Percentiles rank a stretch among this genome's conserved stretches.
Conservation (phyloP, 2,113 vertebrate genomes). For the Lepus timidus region DNA sequence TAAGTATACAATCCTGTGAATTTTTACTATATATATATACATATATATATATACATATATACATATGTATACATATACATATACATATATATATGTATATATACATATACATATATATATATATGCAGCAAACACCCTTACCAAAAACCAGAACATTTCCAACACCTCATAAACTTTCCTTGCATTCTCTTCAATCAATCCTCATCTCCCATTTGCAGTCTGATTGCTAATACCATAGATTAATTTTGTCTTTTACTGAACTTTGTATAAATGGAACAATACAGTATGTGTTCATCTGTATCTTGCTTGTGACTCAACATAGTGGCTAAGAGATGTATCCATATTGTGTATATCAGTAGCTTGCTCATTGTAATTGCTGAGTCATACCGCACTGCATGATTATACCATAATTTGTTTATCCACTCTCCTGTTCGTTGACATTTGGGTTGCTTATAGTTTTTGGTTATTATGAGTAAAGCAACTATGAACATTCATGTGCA, state of each 20-base stretch:
- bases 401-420: constrained; percentile 62
- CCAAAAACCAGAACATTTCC: constrained; percentile 8
- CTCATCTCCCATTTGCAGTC: not conserved
- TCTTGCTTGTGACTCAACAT: constrained; percentile 56
- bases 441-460: constrained; percentile 71
- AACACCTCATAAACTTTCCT: not conserved
- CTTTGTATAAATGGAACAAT: constrained; percentile 37
- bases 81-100: not conserved
- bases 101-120: not conserved
- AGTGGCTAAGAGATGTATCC: constrained; percentile 5
- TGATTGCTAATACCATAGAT: constrained; percentile 37
- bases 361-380: constrained; percentile 65
- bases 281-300: constrained; percentile 52
- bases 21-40: not conserved
- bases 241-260: constrained; percentile 29
- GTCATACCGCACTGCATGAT: constrained; percentile 37
- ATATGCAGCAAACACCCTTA: constrained; percentile 13
- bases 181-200: not conserved
- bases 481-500: constrained; percentile 48
- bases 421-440: constrained; percentile 58
- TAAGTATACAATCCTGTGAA: not conserved
- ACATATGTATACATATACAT: not conserved
- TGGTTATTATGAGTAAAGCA: constrained; percentile 71
- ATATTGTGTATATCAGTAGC: constrained; percentile 56
- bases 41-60: not conserved